Conservation (phyloP, 1,140 invertebrate species). For the Mercenaria mercenaria region DNA sequence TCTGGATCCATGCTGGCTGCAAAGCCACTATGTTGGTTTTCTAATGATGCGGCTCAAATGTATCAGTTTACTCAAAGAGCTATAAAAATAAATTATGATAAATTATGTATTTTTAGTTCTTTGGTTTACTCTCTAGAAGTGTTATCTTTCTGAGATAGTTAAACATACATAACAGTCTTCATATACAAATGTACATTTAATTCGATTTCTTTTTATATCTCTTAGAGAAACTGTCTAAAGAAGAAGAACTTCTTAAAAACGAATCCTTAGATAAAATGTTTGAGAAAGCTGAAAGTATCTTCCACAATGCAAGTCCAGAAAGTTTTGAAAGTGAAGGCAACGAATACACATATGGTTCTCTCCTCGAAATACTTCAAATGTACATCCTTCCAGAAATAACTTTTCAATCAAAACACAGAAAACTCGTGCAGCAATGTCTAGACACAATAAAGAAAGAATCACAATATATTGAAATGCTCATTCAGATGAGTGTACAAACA, state of each 20-base stretch:
- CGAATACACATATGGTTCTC: neutral
- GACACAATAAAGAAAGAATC: neutral
- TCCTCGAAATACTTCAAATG: constrained; percentile 19
- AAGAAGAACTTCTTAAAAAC: neutral
- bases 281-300: constrained; percentile 4
- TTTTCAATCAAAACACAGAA: neutral
- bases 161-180: too few species aligned
- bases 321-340: constrained; percentile 5
- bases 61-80: too few species aligned
- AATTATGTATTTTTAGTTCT: too few species aligned
- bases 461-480: neutral
- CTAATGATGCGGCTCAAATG: too few species aligned
- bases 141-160: too few species aligned
- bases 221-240: constrained; percentile 49
- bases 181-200: too few species aligned
- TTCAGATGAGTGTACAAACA: neutral
- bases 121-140: too few species aligned
- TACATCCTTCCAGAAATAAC: constrained; percentile 35
- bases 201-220: too few species aligned
- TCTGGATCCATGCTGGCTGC: too few species aligned
- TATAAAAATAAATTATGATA: too few species aligned
- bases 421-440: neutral
- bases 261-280: constrained; percentile 18
- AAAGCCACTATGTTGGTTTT: too few species aligned
- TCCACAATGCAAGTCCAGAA: neutral